Evolutionary conservation across 2,888 invertebrate genomes (phyloP), one percentile per base, ranked within the genome.

Genomic region (Zygaena filipendulae): DNA sequence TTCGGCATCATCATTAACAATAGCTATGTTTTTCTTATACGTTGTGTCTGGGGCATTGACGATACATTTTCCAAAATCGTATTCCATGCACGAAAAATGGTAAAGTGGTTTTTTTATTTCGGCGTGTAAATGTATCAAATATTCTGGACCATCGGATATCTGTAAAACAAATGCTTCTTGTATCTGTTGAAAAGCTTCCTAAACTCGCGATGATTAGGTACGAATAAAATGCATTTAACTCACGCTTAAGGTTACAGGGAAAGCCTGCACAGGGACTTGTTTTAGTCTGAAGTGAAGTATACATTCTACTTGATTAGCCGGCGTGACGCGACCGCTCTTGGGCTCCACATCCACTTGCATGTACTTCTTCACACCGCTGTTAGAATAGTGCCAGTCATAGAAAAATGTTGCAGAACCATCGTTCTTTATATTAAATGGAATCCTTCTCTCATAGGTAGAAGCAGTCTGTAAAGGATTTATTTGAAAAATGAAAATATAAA

Each of bases 111-210:
- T 81, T 38, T 81, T 74, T 21, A 85, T 84, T 22, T 75, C 70
- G 10, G 86, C 85, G 40, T 81, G 71, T 19, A 90, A 52, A 25
- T 69, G 60, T 30, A 90, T 70, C 18, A 52, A 62, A 48, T 86
- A 89, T 3, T 71, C 80, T 3, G 87, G 86, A 0, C 90, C 90
- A 54, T 87, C 84, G 16, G 81, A 72, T 32, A 90, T 83, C 88
- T 89, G 30, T 26, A 45, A 30, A 29, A 21, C 24, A 30, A n/a
- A n/a, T n/a, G n/a, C n/a, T n/a, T n/a, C n/a, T n/a, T n/a, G n/a
- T n/a, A n/a, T n/a, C n/a, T n/a, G n/a, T n/a, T n/a, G n/a, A n/a
- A n/a, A n/a, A n/a, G n/a, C n/a, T n/a, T n/a, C n/a, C n/a, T n/a
- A n/a, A n/a, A n/a, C n/a, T n/a, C n/a, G n/a, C n/a, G n/a, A n/a